Evolutionary conservation across 1,140 invertebrate genomes (phyloP).

Genomic region (Ganaspis sp.): DNA sequence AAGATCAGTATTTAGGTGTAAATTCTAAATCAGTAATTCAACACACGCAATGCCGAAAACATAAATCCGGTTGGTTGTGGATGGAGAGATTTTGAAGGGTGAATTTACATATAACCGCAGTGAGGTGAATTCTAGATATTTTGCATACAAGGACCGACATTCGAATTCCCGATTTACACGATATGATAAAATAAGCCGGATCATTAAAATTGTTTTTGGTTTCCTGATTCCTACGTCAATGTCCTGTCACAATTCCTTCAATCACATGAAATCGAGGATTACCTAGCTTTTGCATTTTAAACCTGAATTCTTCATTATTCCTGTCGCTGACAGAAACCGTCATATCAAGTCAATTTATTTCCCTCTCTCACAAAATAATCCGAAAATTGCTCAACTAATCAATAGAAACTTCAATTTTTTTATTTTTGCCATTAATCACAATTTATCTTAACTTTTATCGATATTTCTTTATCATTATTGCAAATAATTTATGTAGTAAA

Average conservation of each 20-base stretch:
- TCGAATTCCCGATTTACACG: constrained; percentile 30
- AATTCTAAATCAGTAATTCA: constrained; percentile 46
- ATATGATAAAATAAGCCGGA: neutral
- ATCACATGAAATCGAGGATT: too few species aligned
- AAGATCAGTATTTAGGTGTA: constrained; percentile 25
- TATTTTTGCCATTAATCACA: too few species aligned
- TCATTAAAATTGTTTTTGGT: neutral
- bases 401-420: too few species aligned
- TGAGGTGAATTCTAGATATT: constrained; percentile 51
- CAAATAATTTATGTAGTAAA: too few species aligned
- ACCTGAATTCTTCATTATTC: too few species aligned
- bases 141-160: constrained; percentile 55
- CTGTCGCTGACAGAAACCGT: too few species aligned
- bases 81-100: constrained; percentile 38
- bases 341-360: too few species aligned
- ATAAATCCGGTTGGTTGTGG: constrained; percentile 44
- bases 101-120: constrained; percentile 61
- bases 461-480: too few species aligned
- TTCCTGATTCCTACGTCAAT: neutral
- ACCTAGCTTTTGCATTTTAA: too few species aligned
- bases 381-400: too few species aligned
- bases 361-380: too few species aligned
- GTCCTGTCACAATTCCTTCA: neutral
- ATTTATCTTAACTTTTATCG: too few species aligned
- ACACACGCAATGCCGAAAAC: constrained; percentile 43